Percentiles rank a stretch among this genome's conserved stretches.
Evolutionary conservation across 2,888 invertebrate genomes (phyloP).

Genomic region (Papilio gigon): DNA sequence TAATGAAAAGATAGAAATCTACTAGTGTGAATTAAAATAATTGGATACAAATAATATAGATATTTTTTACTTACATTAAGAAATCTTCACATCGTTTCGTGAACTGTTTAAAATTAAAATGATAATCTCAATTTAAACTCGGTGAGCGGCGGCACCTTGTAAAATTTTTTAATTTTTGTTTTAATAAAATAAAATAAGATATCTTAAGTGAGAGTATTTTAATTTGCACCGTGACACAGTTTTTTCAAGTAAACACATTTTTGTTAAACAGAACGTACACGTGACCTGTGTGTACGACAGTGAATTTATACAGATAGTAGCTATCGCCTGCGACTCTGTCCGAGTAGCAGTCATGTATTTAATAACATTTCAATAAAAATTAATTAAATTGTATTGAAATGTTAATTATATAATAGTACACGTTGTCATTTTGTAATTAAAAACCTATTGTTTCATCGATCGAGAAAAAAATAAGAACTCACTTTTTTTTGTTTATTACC

Average conservation of each 20-base stretch:
- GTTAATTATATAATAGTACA: no score
- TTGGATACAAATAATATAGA: no score
- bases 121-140: slow-evolving; percentile 20
- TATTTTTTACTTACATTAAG: neutral
- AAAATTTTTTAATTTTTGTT: slow-evolving; percentile 5
- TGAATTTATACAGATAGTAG: neutral
- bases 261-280: neutral
- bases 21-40: no score
- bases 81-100: neutral
- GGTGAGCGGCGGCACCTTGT: slow-evolving; percentile 25
- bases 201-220: neutral
- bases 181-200: slow-evolving; percentile 11
- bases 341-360: no score
- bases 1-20: no score
- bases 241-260: slow-evolving; percentile 4
- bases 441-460: no score
- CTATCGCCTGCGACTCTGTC: no score
- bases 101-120: neutral
- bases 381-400: no score
- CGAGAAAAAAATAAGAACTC: no score
- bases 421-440: no score
- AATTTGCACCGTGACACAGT: neutral
- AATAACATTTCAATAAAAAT: no score
- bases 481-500: no score
- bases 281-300: neutral